A percentile compares a stretch with the other conserved stretches of the same genome.
Evolutionary conservation across 2,113 vertebrate genomes (phyloP).

Genomic region (Chamaetylas fuelleborni): DNA sequence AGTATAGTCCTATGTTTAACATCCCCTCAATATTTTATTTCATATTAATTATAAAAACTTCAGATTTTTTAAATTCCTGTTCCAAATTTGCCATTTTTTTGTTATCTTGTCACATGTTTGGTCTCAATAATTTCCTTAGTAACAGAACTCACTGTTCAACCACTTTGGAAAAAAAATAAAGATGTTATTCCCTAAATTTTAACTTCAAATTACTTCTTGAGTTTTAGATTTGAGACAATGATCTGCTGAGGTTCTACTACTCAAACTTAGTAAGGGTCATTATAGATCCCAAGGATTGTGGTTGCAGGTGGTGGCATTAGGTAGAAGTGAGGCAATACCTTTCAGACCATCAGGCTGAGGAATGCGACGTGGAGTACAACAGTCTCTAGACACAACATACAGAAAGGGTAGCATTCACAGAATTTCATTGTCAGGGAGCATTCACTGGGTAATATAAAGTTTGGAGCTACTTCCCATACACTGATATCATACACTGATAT

Average conservation of each 20-base stretch:
- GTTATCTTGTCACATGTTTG: not conserved
- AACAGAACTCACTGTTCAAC: not conserved
- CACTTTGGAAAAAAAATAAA: not conserved
- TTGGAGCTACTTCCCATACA: not conserved
- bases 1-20: not conserved
- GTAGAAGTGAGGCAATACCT: not conserved
- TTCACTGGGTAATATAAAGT: not conserved
- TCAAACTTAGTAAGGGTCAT: rapidly evolving
- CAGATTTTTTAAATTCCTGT: not conserved
- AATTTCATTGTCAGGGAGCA: not conserved
- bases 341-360: not conserved
- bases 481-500: not conserved
- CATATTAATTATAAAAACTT: not conserved
- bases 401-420: not conserved
- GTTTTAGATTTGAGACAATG: not conserved
- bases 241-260: not conserved
- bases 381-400: not conserved
- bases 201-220: not conserved
- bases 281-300: not conserved
- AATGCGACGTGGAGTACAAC: not conserved
- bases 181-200: not conserved
- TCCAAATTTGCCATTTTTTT: not conserved
- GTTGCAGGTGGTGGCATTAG: not conserved
- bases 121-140: not conserved
- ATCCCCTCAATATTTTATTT: not conserved